Conservation (phyloP, 35 echinoderm and acorn worm species). For the Apostichopus californicus region DNA sequence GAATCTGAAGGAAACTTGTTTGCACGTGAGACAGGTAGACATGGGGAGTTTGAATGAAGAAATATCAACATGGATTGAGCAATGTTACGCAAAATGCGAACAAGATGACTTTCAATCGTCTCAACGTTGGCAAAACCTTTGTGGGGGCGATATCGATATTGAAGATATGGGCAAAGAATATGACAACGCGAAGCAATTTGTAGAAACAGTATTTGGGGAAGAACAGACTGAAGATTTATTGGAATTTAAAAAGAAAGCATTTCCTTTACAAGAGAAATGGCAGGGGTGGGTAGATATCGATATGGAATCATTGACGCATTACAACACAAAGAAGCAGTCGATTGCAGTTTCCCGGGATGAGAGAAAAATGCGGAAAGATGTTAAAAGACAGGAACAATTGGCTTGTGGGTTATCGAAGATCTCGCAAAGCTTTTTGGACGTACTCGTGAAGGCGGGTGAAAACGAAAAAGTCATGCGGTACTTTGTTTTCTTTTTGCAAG, state of each 20-base stretch:
- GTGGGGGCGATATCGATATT: neutral
- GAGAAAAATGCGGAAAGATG: too few relatives aligned
- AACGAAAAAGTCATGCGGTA: neutral
- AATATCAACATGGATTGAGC: conserved; percentile 1
- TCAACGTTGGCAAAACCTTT: neutral
- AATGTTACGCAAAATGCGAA: neutral
- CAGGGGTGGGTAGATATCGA: too few relatives aligned
- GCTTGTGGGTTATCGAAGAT: neutral
- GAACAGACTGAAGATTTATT: neutral
- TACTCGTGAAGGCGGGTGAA: neutral
- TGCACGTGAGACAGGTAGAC: neutral
- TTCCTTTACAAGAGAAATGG: neutral
- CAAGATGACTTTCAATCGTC: neutral
- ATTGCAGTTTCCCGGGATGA: too few relatives aligned
- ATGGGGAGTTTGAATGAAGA: neutral
- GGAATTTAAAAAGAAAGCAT: neutral
- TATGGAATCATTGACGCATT: too few relatives aligned
- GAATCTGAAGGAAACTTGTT: neutral
- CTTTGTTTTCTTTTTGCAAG: conserved; percentile 11
- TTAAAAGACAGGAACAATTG: too few relatives aligned
- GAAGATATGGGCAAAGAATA: neutral
- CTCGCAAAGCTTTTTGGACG: neutral
- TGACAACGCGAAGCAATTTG: neutral
- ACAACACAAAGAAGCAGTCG: too few relatives aligned
- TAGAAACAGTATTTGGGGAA: neutral